These are phyloP conservation scores for Hippoglossus stenolepis DNA, from an alignment of 2,113 vertebrate species.

Conservation along the genomic window DNA sequence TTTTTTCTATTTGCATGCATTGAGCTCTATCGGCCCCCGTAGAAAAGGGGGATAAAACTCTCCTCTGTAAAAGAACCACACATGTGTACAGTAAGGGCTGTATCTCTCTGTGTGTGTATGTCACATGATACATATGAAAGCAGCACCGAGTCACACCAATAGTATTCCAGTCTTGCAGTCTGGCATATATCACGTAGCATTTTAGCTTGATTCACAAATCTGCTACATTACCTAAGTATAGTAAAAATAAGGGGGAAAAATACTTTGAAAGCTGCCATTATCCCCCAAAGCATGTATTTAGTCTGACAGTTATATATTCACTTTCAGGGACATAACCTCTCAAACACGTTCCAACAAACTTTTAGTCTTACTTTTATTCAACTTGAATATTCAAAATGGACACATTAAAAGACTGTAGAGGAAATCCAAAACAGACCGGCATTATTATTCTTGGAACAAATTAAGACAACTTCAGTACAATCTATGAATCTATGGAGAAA, in stretches of 20 bases:
- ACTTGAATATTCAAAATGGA: constrained; percentile 4
- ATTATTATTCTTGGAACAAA: constrained; percentile 1
- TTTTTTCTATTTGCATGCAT: no score
- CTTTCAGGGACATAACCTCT: not conserved
- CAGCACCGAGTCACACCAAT: not conserved
- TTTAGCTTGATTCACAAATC: no score
- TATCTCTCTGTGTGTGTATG: not conserved
- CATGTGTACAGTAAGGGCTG: no score
- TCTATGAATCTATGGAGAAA: no score
- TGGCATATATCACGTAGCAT: no score
- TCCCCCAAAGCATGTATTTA: not conserved
- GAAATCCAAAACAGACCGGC: constrained; percentile 3
- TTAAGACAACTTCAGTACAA: constrained; percentile 18
- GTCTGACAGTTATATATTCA: not conserved
- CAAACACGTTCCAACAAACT: not conserved
- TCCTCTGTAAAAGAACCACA: not conserved
- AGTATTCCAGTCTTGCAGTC: not conserved
- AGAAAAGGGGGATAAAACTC: no score
- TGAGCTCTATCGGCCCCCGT: no score
- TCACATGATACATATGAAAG: not conserved
- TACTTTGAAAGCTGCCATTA: not conserved
- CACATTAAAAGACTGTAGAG: constrained; percentile 1
- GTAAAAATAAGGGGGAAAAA: not conserved
- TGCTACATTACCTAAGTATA: not conserved
- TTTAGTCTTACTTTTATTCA: constrained; percentile 57